Evolutionary conservation across 2,797 vertebrate species (phyloP).

Genomic region (Poeciliopsis infans): DNA sequence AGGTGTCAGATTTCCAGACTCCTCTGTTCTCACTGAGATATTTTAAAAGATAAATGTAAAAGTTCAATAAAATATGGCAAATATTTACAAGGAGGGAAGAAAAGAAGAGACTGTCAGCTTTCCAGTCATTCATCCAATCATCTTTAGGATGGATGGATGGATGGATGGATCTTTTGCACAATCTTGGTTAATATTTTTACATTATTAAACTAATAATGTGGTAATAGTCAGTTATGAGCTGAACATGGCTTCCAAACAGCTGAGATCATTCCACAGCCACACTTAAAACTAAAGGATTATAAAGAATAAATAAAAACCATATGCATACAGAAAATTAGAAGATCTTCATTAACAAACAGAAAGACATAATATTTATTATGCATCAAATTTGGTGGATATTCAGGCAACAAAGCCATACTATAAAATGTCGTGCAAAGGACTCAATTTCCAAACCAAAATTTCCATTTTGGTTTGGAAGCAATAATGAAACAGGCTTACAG

Average conservation of each 20-base stretch:
- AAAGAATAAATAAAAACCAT: conserved; percentile 11
- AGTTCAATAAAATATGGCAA: neutral
- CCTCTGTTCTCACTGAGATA: neutral
- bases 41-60: neutral
- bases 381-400: conserved; percentile 14
- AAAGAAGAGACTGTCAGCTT: neutral
- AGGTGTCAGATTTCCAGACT: neutral
- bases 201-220: too few relatives aligned
- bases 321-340: neutral
- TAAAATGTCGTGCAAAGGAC: conserved; percentile 42
- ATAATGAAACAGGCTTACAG: conserved; percentile 59
- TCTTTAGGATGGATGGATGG: neutral
- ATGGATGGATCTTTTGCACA: neutral
- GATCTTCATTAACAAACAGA: conserved; percentile 14
- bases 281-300: conserved; percentile 12
- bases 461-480: too few relatives aligned
- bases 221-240: neutral
- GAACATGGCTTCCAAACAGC: neutral
- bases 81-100: neutral
- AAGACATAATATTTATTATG: conserved; percentile 13
- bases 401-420: conserved; percentile 10
- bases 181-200: neutral
- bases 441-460: conserved; percentile 51
- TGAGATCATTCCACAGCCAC: neutral
- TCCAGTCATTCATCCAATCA: too few relatives aligned